phyloP scores from a whole-genome alignment of 2,888 invertebrate species.

The Phengaris arion region DNA sequence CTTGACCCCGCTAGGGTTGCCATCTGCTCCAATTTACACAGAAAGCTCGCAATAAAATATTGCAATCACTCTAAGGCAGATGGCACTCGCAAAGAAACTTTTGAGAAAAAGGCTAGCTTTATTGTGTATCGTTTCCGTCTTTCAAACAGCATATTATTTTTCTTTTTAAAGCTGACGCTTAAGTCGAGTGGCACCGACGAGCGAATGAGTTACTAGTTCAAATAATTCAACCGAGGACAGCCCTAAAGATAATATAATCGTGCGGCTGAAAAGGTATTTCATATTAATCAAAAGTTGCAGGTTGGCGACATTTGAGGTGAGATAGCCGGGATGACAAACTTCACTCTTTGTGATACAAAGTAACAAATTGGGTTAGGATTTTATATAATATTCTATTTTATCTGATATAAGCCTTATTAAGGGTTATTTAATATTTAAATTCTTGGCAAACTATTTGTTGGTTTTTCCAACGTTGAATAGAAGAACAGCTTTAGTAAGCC shows the following conservation, averaged over 20 bases:
- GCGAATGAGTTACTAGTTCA: background rate
- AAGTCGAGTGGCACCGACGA: background rate
- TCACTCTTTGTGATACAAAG: background rate
- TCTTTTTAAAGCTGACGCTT: background rate
- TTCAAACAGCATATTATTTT: constrained; percentile 4
- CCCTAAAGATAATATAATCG: constrained; percentile 14
- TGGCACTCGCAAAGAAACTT: background rate
- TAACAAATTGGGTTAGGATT: background rate
- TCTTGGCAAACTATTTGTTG: too few relatives aligned
- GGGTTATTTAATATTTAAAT: too few relatives aligned
- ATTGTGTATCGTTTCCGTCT: constrained; percentile 1
- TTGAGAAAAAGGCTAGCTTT: background rate
- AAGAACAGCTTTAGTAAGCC: background rate
- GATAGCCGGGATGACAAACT: constrained; percentile 16
- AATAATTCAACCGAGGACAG: background rate
- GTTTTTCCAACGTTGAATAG: background rate
- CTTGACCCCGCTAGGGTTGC: constrained; percentile 35
- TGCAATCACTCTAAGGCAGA: background rate
- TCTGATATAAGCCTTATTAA: too few relatives aligned
- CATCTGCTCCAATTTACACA: background rate
- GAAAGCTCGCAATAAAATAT: constrained; percentile 3
- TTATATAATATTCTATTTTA: background rate
- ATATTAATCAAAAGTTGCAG: constrained; percentile 22
- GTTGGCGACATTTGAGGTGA: constrained; percentile 21
- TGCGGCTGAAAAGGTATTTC: constrained; percentile 18